A percentile compares a stretch with the other conserved stretches of the same genome.
phyloP scores from a whole-genome alignment of 2,113 vertebrate genomes.

The Seriola rivoliana region DNA sequence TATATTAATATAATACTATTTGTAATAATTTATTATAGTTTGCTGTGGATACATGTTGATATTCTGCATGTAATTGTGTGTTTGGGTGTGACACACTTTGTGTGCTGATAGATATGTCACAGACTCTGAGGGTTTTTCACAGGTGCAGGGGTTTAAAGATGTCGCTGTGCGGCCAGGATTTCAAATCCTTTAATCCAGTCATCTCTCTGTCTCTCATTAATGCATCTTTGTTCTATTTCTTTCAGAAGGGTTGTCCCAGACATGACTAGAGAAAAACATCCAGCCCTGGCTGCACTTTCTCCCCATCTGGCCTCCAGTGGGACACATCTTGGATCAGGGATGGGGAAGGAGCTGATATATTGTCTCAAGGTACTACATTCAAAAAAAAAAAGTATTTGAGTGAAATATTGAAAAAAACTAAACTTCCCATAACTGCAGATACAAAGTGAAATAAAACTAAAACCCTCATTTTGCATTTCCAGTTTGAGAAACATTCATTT shows the following conservation, averaged over 20 bases:
- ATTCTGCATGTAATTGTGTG: not conserved
- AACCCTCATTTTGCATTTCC: too few relatives aligned
- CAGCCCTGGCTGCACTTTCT: not conserved
- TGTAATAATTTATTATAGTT: not conserved
- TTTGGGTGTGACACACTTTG: conserved; percentile 46
- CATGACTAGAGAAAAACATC: conserved; percentile 5
- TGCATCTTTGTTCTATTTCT: conserved; percentile 52
- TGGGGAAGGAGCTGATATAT: not conserved
- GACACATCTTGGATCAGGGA: not conserved
- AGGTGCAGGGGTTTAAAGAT: conserved; percentile 65
- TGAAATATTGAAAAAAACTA: too few relatives aligned
- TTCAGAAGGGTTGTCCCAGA: conserved; percentile 17
- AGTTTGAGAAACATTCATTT: too few relatives aligned
- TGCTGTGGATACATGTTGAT: not conserved
- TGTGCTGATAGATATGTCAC: conserved; percentile 27
- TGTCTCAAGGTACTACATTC: not conserved
- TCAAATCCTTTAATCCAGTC: conserved; percentile 77
- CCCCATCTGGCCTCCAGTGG: not conserved
- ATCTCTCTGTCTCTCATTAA: conserved; percentile 62
- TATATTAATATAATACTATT: not conserved
- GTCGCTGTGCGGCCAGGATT: conserved; percentile 1
- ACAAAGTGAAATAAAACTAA: too few relatives aligned
- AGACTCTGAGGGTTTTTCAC: conserved; percentile 26
- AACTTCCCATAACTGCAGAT: too few relatives aligned
- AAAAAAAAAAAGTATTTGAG: too few relatives aligned